These are phyloP conservation scores for Galaxias olidus DNA, from an alignment of 2,797 vertebrate species.

Conservation along the genomic window DNA sequence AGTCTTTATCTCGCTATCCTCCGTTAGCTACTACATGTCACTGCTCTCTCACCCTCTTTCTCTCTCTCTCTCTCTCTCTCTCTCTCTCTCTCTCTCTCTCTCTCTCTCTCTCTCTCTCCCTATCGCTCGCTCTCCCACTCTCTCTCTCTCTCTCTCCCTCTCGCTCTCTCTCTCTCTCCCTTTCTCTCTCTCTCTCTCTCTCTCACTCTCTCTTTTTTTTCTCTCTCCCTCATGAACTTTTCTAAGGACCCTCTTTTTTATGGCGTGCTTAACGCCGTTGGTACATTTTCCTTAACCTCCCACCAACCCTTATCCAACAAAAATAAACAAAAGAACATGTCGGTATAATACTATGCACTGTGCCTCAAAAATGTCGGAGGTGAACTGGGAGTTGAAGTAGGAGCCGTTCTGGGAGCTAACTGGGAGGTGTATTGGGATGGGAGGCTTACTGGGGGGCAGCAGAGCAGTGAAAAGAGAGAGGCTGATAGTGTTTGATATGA, in stretches of 20 bases:
- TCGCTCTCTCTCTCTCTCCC: background rate
- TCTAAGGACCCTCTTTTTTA: background rate
- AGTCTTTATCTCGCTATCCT: conserved; percentile 7
- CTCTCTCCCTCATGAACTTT: background rate
- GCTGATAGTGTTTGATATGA: conserved; percentile 44
- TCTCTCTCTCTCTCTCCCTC: conserved; percentile 1
- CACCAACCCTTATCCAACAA: no score
- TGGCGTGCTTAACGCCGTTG: no score
- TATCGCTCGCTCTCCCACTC: background rate
- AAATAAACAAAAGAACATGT: no score
- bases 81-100: conserved; percentile 11
- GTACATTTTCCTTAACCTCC: no score
- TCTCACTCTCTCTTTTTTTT: background rate
- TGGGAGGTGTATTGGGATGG: no score
- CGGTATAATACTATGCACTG: no score
- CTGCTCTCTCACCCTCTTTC: background rate
- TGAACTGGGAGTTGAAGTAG: no score
- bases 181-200: background rate
- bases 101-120: conserved; percentile 3
- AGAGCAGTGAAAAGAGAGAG: no score
- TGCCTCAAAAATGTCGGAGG: no score
- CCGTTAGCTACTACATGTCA: no score
- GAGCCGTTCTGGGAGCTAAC: no score
- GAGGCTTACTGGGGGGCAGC: no score
- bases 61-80: conserved; percentile 14